Base-by-base conservation (phyloP, 2,888 invertebrate genomes). In the Panopea generosa region DNA sequence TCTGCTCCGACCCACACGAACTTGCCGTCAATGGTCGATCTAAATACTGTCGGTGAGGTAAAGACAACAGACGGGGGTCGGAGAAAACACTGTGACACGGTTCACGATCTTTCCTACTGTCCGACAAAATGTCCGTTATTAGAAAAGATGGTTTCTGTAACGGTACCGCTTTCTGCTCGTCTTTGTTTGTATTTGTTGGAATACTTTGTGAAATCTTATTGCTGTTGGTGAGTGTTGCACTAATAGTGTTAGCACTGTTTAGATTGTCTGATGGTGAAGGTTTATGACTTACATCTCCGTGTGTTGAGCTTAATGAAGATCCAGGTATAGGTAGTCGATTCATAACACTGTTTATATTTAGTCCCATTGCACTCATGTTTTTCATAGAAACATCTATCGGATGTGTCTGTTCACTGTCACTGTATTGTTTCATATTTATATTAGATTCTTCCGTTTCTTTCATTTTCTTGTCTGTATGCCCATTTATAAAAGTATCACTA, bases 111-210 rank as follows among this genome's bases (percentile, higher is more conserved):
- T 38, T 57, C 24, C 59, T 63, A 20, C 38, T 74, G 22, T 74
- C 62, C 9, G 84, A 77, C 27, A 85, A 59, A 74, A 85, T 85
- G 66, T 85, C 85, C 40, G 84, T 85, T 6, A 85, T 85, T 9
- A 85, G 53, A 60, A 85, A 85, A 1, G 85, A 84, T 1, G 84
- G 83, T 71, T 70, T 82, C 40, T 77, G 60, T 2, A 62, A 24
- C 1, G 18, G 60, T 26, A 50, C 14, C 16, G 53, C 16, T 45
- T 63, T 77, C 14, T 57, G 67, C 24, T 68, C 71, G n/a, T 77
- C 77, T 47, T 71, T 77, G 27, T 52, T 27, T n/a, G 26, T 11
- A 33, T 49, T 22, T 3, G 26, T 26, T 16, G 26, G n/a, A 27
- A 14, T 29, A 3, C 14, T 20, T 27, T 26, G 29, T 24, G 40